These are phyloP conservation scores for Siniperca scherzeri DNA, from an alignment of 2,797 vertebrate genomes.

Conservation along the genomic window DNA sequence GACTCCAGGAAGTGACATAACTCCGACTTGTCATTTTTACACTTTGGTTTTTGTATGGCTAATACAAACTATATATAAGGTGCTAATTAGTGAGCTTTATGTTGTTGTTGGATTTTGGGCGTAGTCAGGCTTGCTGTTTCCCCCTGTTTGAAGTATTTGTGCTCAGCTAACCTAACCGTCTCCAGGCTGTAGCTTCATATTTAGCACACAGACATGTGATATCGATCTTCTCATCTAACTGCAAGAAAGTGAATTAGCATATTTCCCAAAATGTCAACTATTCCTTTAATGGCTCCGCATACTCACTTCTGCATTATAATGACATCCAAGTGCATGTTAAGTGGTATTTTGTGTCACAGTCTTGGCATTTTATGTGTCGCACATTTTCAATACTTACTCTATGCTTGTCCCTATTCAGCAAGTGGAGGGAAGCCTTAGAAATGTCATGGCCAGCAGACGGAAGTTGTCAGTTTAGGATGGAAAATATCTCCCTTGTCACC, in stretches of 20 bases:
- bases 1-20: background rate
- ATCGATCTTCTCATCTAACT: background rate
- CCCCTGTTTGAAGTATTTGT: background rate
- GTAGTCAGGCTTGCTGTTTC: too few species aligned
- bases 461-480: background rate
- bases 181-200: too few species aligned
- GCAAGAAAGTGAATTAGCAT: background rate
- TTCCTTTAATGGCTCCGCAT: background rate
- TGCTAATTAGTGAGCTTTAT: background rate
- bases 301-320: background rate
- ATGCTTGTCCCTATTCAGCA: background rate
- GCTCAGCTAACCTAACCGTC: background rate
- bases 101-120: background rate
- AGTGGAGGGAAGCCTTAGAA: background rate
- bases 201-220: background rate
- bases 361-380: background rate
- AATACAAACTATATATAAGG: background rate
- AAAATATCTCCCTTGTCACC: slow-evolving; percentile 5
- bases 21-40: background rate
- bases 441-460: background rate
- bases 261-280: background rate
- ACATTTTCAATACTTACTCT: background rate
- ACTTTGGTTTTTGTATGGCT: background rate
- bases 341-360: background rate
- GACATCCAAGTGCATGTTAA: background rate